These are phyloP conservation scores for Heliothis virescens DNA, from an alignment of 1,140 invertebrate species.

Conservation along the genomic window DNA sequence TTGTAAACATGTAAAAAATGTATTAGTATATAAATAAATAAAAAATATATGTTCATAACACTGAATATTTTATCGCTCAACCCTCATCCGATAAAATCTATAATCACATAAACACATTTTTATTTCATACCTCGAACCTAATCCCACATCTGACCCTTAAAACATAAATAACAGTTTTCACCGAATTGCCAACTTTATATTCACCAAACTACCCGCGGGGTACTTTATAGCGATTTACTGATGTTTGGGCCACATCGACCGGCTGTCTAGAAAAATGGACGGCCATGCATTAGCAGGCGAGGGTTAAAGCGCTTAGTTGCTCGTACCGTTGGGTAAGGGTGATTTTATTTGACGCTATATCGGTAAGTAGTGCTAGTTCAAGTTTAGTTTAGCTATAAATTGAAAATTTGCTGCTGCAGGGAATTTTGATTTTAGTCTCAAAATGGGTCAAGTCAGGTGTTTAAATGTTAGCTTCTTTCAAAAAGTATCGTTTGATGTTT, in stretches of 20 bases:
- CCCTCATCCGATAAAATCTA: background rate
- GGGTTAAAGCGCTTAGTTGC: conserved; percentile 62
- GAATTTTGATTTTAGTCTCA: background rate
- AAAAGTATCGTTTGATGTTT: background rate
- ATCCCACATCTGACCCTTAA: conserved; percentile 29
- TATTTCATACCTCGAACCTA: conserved; percentile 20
- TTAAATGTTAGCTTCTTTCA: too few relatives aligned
- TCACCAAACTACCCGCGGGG: conserved; percentile 41
- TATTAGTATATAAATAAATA: background rate
- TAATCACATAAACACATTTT: conserved; percentile 43
- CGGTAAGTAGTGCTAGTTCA: conserved; percentile 29
- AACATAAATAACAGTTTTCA: conserved; percentile 49
- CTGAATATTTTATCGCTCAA: background rate
- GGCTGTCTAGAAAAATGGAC: conserved; percentile 65
- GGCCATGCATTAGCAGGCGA: conserved; percentile 61
- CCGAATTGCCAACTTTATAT: conserved; percentile 45
- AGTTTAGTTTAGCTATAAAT: conserved; percentile 18
- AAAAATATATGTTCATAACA: background rate
- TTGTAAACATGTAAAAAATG: too few relatives aligned
- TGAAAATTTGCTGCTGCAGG: conserved; percentile 3
- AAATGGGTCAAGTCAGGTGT: background rate
- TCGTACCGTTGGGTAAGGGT: conserved; percentile 52
- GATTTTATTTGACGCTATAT: conserved; percentile 55
- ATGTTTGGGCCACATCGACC: conserved; percentile 63
- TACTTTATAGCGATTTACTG: conserved; percentile 63